A percentile compares a stretch with the other conserved stretches of the same genome.
Conservation (phyloP, 2,113 vertebrate species). For the Tachycineta bicolor region DNA sequence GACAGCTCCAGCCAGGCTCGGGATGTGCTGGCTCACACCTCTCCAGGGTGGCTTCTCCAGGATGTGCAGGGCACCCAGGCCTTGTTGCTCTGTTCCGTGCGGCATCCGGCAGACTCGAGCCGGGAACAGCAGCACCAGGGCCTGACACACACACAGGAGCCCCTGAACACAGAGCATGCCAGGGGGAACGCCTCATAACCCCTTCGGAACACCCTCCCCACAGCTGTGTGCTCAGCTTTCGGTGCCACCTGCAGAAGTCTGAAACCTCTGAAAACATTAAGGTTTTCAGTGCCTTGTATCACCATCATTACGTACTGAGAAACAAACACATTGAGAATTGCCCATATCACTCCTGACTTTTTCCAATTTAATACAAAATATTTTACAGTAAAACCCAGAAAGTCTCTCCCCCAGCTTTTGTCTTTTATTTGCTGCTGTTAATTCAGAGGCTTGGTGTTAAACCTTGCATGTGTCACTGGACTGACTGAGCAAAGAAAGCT, state of each 20-base stretch:
- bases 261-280: not conserved
- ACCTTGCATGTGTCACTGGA: not conserved
- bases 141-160: fast-evolving
- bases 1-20: not conserved
- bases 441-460: not conserved
- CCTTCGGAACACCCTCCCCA: not conserved
- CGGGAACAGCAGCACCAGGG: fast-evolving
- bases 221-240: not conserved
- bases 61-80: fast-evolving
- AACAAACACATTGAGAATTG: not conserved
- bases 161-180: fast-evolving
- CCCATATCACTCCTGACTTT: not conserved
- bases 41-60: fast-evolving
- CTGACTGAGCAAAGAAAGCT: not conserved
- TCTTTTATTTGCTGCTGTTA: not conserved
- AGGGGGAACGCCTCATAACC: too few species aligned
- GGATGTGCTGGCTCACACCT: not conserved
- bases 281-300: not conserved
- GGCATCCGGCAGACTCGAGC: fast-evolving
- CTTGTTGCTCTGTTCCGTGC: fast-evolving
- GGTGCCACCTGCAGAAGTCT: not conserved
- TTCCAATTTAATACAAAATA: not conserved
- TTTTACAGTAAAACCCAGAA: not conserved
- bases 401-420: not conserved
- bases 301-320: not conserved